These are phyloP conservation scores for Hypomecis punctinalis DNA, from an alignment of 2,888 invertebrate species.

Conservation along the genomic window DNA sequence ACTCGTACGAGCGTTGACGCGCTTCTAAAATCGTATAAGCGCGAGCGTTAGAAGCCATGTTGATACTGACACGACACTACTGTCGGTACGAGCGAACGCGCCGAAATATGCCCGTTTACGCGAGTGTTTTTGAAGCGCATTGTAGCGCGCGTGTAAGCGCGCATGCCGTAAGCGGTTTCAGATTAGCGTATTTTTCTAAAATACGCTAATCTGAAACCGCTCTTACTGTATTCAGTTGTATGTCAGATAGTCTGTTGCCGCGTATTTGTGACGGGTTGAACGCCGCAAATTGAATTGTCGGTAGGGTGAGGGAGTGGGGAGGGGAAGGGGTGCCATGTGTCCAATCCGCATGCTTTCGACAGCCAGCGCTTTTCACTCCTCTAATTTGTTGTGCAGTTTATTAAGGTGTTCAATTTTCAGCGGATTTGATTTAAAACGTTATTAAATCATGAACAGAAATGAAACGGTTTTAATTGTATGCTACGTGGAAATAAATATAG, in stretches of 20 bases:
- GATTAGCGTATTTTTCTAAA: no score
- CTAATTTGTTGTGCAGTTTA: constrained; percentile 42
- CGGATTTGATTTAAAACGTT: constrained; percentile 23
- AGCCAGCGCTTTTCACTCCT: constrained; percentile 44
- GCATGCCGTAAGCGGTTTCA: no score
- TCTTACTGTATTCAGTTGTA: neutral
- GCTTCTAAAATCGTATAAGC: no score
- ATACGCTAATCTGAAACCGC: no score
- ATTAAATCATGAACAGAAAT: constrained; percentile 12
- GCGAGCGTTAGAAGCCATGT: no score
- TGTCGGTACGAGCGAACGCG: no score
- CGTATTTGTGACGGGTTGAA: constrained; percentile 45
- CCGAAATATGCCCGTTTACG: no score
- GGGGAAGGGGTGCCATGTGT: constrained; percentile 35
- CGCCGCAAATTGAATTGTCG: constrained; percentile 50
- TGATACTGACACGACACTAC: no score
- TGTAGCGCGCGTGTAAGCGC: no score
- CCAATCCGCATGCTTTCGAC: constrained; percentile 44
- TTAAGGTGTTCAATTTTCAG: constrained; percentile 31
- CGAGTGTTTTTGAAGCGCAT: no score
- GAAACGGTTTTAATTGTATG: constrained; percentile 2
- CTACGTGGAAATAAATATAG: neutral
- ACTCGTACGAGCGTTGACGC: no score
- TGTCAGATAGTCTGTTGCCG: constrained; percentile 32
- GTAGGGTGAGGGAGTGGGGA: constrained; percentile 24